A percentile compares a stretch with the other conserved stretches of the same genome.
Conservation (phyloP, 2,113 vertebrate species). For the Hippoglossus stenolepis region DNA sequence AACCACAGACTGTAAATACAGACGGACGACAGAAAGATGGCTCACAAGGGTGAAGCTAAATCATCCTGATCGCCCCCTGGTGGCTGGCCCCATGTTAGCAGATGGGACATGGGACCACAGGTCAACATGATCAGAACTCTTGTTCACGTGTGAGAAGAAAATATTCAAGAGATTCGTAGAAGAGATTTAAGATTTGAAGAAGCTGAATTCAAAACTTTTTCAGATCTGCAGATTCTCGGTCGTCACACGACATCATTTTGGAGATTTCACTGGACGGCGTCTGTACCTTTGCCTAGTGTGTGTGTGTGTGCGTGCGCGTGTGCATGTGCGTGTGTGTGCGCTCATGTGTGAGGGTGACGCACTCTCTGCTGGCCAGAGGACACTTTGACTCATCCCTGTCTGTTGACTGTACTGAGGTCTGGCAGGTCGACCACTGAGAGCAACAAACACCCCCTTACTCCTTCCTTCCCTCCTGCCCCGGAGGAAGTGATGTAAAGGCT, state of each 20-base stretch:
- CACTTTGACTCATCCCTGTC: slow-evolving; percentile 73
- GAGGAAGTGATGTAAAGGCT: slow-evolving; percentile 56
- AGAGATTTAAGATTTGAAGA: no score
- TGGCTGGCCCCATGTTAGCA: neutral
- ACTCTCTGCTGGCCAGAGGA: slow-evolving; percentile 65
- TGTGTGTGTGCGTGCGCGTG: neutral
- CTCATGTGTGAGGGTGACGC: slow-evolving; percentile 53
- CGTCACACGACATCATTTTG: no score
- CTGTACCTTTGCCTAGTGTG: neutral
- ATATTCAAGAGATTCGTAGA: no score
- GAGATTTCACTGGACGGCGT: neutral
- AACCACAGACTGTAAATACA: no score
- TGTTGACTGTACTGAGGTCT: slow-evolving; percentile 72
- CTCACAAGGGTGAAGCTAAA: neutral
- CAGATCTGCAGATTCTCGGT: no score
- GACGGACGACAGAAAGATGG: no score
- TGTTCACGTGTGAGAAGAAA: no score
- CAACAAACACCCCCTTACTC: slow-evolving; percentile 10
- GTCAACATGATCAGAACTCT: no score
- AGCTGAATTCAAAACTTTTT: no score
- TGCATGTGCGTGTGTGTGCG: neutral
- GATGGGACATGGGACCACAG: no score
- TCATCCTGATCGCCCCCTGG: neutral
- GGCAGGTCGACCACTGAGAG: slow-evolving; percentile 70
- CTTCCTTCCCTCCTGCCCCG: slow-evolving; percentile 8